These are phyloP conservation scores for Macaria notata DNA, from an alignment of 2,888 invertebrate genomes.

Conservation along the genomic window DNA sequence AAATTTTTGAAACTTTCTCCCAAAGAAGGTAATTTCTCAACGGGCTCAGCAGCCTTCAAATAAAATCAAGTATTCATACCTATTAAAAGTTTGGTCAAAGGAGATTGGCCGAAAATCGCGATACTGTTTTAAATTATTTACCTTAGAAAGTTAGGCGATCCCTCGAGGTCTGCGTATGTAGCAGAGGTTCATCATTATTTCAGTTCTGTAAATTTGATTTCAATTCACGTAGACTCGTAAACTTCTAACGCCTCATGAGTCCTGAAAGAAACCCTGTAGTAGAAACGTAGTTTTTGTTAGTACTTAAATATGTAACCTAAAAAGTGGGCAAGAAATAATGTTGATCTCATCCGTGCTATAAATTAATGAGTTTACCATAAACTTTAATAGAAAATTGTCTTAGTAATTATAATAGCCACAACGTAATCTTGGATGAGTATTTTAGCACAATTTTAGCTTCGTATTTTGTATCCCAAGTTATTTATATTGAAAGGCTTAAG, in stretches of 20 bases:
- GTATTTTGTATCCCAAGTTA: too few species aligned
- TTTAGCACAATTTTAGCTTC: too few species aligned
- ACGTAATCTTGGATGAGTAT: too few species aligned
- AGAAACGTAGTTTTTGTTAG: too few species aligned
- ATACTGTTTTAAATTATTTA: conserved; percentile 39
- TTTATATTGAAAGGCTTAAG: too few species aligned
- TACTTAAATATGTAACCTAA: too few species aligned
- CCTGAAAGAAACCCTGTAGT: too few species aligned
- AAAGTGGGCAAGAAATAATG: too few species aligned
- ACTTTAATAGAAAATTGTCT: too few species aligned
- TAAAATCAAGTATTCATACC: conserved; percentile 40
- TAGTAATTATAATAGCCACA: too few species aligned
- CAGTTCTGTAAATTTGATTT: conserved; percentile 25
- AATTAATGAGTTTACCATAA: too few species aligned
- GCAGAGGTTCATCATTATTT: conserved; percentile 28
- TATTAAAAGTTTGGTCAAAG: conserved; percentile 41
- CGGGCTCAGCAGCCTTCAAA: conserved; percentile 26
- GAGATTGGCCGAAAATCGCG: conserved; percentile 38
- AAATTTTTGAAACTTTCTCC: conserved; percentile 1
- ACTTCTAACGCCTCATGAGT: not conserved
- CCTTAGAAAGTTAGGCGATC: conserved; percentile 29
- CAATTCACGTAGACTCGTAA: conserved; percentile 13
- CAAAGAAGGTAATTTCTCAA: conserved; percentile 26
- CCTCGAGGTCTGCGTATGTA: conserved; percentile 29
- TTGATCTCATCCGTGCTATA: too few species aligned